A percentile compares a stretch with the other conserved stretches of the same genome.
Evolutionary conservation across 2,888 invertebrate species (phyloP).

Genomic region (Nemurella pictetii): DNA sequence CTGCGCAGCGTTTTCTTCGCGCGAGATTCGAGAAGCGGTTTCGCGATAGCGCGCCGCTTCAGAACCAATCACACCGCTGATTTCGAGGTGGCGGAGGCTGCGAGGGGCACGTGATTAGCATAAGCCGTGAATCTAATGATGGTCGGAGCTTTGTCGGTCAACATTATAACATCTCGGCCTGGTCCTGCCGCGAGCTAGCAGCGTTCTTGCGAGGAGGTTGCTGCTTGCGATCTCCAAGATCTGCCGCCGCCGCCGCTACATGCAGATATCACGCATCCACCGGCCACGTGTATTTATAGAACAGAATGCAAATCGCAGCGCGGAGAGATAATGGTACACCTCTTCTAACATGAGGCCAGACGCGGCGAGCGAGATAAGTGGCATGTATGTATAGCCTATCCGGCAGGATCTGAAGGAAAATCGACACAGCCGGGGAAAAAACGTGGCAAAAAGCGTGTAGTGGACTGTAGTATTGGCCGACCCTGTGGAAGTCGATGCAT

Average conservation of each 20-base stretch:
- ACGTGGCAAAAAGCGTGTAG: background rate
- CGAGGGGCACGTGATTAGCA: slow-evolving; percentile 2
- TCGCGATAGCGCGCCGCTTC: background rate
- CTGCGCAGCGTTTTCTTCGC: background rate
- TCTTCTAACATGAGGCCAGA: background rate
- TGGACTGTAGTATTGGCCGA: background rate
- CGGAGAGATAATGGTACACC: background rate
- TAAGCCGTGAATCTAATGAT: slow-evolving; percentile 11
- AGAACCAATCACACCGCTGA: background rate
- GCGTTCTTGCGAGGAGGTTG: background rate
- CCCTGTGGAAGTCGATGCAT: too few species aligned
- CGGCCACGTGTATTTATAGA: background rate
- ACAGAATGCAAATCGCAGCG: background rate
- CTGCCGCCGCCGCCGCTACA: background rate
- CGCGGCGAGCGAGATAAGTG: background rate
- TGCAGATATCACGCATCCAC: background rate
- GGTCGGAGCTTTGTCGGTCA: slow-evolving; percentile 10
- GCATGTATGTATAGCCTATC: background rate
- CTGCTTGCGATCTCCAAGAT: background rate
- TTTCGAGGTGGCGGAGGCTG: background rate
- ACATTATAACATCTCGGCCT: background rate
- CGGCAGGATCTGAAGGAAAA: background rate
- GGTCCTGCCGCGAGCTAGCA: background rate
- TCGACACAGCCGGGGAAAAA: background rate
- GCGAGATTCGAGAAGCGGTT: background rate